phyloP scores from a whole-genome alignment of 2,113 vertebrate species.

The Polyodon spathula region DNA sequence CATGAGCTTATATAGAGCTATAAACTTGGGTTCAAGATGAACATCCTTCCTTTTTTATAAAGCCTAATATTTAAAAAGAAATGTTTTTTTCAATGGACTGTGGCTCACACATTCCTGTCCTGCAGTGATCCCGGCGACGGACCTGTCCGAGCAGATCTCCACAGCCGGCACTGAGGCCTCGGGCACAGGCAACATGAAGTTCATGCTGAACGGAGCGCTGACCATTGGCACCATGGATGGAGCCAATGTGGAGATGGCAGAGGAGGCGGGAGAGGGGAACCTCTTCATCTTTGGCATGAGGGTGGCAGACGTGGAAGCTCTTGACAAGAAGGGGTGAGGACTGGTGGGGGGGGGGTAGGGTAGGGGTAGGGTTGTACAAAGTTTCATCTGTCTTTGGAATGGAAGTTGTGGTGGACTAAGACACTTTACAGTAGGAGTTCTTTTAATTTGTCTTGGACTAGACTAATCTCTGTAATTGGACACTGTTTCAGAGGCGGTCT shows the following conservation, averaged over 20 bases:
- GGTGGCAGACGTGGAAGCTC: constrained; percentile 69
- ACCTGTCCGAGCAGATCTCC: constrained; percentile 94
- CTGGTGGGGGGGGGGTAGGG: background rate
- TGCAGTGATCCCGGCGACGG: constrained; percentile 88
- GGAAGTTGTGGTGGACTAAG: background rate
- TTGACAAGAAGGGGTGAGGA: constrained; percentile 79
- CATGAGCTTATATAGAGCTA: no score
- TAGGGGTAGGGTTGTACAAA: background rate
- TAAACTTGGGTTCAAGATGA: no score
- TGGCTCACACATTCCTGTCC: constrained; percentile 12
- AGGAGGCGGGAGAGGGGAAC: constrained; percentile 90
- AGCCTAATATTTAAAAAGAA: no score
- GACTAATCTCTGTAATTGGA: no score
- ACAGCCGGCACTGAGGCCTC: constrained; percentile 91
- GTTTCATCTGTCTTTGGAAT: background rate
- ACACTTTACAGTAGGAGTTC: no score
- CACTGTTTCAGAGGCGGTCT: no score
- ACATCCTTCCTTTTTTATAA: no score
- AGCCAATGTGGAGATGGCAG: constrained; percentile 95
- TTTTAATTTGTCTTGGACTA: no score
- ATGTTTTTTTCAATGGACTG: no score
- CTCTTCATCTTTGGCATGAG: constrained; percentile 96
- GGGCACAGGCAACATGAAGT: constrained; percentile 96
- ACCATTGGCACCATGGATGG: constrained; percentile 98
- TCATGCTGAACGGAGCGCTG: constrained; percentile 94